These are phyloP conservation scores for Calidris pygmaea DNA, from an alignment of 2,113 vertebrate species.

Conservation along the genomic window DNA sequence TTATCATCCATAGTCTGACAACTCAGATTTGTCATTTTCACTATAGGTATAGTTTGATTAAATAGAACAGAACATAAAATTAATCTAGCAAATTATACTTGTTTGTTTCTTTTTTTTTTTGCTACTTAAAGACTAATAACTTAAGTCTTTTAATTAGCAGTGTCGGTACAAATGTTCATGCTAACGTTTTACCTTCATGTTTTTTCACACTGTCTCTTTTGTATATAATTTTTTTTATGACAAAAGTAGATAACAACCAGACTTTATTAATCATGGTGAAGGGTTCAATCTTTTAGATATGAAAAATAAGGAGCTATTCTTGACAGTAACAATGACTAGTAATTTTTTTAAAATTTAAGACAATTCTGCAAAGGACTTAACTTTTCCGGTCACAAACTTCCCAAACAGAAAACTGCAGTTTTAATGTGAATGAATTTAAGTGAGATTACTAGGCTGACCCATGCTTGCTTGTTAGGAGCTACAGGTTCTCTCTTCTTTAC, in stretches of 20 bases:
- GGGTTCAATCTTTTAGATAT: slow-evolving; percentile 71
- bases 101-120: slow-evolving; percentile 89
- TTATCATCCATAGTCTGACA: slow-evolving; percentile 88
- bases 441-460: neutral
- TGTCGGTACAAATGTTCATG: slow-evolving; percentile 72
- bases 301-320: slow-evolving; percentile 68
- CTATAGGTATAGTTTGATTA: slow-evolving; percentile 84
- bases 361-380: slow-evolving; percentile 35
- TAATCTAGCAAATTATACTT: slow-evolving; percentile 95
- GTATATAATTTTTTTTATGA: slow-evolving; percentile 85
- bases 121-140: slow-evolving; percentile 82
- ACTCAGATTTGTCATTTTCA: slow-evolving; percentile 94
- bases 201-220: slow-evolving; percentile 79
- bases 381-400: slow-evolving; percentile 32
- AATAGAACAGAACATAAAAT: slow-evolving; percentile 85
- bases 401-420: neutral
- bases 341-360: slow-evolving; percentile 35
- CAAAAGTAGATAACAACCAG: slow-evolving; percentile 86
- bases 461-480: neutral
- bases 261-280: slow-evolving; percentile 87
- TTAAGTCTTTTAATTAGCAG: slow-evolving; percentile 88
- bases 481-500: neutral
- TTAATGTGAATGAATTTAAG: neutral
- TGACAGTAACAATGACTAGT: slow-evolving; percentile 52
- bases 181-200: slow-evolving; percentile 80